Base-by-base conservation (phyloP, 2,797 vertebrate genomes). In the Cossypha dichroa region DNA sequence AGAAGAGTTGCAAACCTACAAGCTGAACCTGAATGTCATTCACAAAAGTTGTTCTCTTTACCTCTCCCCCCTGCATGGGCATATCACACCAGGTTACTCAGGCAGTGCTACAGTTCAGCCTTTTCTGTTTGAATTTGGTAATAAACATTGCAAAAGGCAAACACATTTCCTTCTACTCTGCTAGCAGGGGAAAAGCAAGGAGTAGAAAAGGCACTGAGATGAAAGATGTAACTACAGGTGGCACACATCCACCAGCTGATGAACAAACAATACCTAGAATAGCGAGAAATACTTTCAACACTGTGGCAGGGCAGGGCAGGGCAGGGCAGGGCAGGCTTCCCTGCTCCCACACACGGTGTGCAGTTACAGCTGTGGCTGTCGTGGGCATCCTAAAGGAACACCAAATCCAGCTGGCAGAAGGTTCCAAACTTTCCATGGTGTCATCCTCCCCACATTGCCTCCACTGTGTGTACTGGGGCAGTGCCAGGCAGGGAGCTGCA, bases 81-180 rank as follows among this genome's bases (percentile, higher is more conserved):
- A 0, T 75, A 48, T 76, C 10, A 6, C 26, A 49, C 13, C 31
- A 11, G 56, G 41, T 92, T 80, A 45, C 48, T 70, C 54, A 63
- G 49, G 70, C 74, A 60, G n/a, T 4, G 17, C 80, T 69, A n/a
- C 43, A 48, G 38, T 49, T 90, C 83, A 76, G 15, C 2, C 0
- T 69, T 88, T 69, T 62, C 34, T 6, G 0, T 59, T 88, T 90
- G 60, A 82, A n/a, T 75, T 85, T 56, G 34, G 18, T 60, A 63
- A 84, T 76, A 82, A 95, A 75, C 41, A 55, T 56, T 5, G 8
- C 36, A 85, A 89, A 88, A 89, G 38, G 36, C 55, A 95, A 93
- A 82, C 18, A 13, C 0, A 4, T 72, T 88, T 89, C 49, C 54
- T 93, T 72, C 80, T n/a, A 41, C 56, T 77, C 49, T 74, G 55